phyloP scores from a whole-genome alignment of 2,113 vertebrate genomes.

The Motacilla tschutschensis region DNA sequence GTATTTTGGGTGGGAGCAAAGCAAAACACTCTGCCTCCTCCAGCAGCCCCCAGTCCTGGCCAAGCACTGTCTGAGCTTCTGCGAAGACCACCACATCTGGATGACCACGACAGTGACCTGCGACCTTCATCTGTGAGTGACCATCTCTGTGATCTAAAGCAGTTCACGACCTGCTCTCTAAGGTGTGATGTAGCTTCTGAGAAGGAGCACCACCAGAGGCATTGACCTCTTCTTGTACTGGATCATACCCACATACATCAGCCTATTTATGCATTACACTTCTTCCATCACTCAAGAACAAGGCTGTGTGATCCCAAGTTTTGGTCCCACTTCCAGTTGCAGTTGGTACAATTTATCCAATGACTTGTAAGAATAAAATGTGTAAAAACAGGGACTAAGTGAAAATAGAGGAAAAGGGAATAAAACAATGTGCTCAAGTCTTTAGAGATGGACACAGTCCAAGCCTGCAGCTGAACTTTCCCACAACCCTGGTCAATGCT shows the following conservation, averaged over 20 bases:
- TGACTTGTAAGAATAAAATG: not conserved
- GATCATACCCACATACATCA: not conserved
- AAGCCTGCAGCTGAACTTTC: not conserved
- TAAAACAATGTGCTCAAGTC: not conserved
- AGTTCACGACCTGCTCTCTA: rapidly evolving
- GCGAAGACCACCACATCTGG: not conserved
- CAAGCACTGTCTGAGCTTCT: not conserved
- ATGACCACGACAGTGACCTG: not conserved
- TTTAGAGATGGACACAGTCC: not conserved
- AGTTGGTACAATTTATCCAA: not conserved
- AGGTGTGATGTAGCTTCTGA: not conserved
- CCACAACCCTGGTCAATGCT: not conserved
- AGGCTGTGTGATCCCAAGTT: not conserved
- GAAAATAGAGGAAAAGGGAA: not conserved
- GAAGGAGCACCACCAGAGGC: not conserved
- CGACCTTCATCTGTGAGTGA: not conserved
- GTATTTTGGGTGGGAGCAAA: not conserved
- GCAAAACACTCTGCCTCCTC: not conserved
- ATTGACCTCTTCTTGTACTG: not conserved
- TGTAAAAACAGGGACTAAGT: not conserved
- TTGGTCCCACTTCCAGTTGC: not conserved
- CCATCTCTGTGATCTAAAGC: not conserved
- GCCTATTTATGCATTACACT: not conserved
- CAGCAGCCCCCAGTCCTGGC: not conserved
- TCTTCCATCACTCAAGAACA: not conserved